phyloP scores from a whole-genome alignment of 2,113 vertebrate genomes.

The Chauna torquata region DNA sequence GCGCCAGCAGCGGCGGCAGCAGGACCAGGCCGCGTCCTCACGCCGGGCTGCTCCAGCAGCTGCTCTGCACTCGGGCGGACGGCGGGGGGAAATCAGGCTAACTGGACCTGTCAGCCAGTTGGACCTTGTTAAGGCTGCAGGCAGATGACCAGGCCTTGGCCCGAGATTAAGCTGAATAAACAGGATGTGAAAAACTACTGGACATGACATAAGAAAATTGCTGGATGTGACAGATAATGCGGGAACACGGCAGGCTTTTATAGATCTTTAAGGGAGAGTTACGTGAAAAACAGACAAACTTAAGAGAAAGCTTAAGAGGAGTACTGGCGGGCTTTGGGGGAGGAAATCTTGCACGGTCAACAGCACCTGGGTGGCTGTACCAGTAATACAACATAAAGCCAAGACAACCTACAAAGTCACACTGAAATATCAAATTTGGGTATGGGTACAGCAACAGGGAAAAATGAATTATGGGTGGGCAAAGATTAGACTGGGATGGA shows the following conservation, averaged over 20 bases:
- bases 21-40: not conserved
- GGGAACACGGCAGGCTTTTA: not conserved
- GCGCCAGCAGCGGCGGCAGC: no score
- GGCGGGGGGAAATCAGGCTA: rapidly evolving
- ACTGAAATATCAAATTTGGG: not conserved
- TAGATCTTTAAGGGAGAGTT: not conserved
- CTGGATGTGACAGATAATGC: not conserved
- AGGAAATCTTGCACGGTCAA: not conserved
- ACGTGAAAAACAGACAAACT: not conserved
- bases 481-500: not conserved
- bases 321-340: not conserved
- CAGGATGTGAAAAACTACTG: not conserved
- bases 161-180: not conserved
- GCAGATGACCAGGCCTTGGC: not conserved
- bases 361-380: rapidly evolving
- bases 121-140: not conserved
- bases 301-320: not conserved
- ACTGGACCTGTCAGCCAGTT: rapidly evolving
- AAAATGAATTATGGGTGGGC: not conserved
- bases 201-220: not conserved
- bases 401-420: not conserved
- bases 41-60: not conserved
- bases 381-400: rapidly evolving
- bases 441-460: not conserved
- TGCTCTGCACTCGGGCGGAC: not conserved